Evolutionary conservation across 1,140 invertebrate genomes (phyloP).

Genomic region (Brachionus paranguensis): DNA sequence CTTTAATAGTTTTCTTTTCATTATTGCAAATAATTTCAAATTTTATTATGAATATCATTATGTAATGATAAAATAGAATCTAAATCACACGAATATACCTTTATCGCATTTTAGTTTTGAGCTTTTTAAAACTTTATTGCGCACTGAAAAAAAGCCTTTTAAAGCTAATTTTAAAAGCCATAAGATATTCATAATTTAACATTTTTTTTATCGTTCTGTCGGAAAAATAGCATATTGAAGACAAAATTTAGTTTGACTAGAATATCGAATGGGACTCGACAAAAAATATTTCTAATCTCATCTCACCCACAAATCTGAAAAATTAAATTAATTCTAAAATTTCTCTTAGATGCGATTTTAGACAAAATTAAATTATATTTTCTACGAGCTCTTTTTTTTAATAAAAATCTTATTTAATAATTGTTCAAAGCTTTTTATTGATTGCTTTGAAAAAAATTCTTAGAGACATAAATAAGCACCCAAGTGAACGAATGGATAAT

Average conservation of each 20-base stretch:
- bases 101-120: neutral
- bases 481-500: neutral
- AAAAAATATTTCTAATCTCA: neutral
- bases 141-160: neutral
- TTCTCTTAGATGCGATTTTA: neutral
- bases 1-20: neutral
- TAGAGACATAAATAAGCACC: neutral
- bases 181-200: conserved; percentile 2
- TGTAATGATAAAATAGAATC: neutral
- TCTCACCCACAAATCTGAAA: neutral
- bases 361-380: neutral
- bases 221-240: neutral
- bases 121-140: neutral
- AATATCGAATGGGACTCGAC: neutral
- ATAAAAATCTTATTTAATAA: neutral
- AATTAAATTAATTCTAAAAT: neutral
- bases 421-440: neutral
- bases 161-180: neutral
- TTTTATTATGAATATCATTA: neutral
- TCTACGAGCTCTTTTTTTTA: neutral
- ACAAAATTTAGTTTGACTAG: neutral
- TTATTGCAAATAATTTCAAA: neutral
- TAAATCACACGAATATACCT: neutral
- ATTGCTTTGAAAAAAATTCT: neutral
- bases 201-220: neutral